Percentiles rank a stretch among this genome's conserved stretches.
These are phyloP conservation scores for Pipa parva DNA, from an alignment of 2,113 vertebrate genomes.

Conservation along the genomic window DNA sequence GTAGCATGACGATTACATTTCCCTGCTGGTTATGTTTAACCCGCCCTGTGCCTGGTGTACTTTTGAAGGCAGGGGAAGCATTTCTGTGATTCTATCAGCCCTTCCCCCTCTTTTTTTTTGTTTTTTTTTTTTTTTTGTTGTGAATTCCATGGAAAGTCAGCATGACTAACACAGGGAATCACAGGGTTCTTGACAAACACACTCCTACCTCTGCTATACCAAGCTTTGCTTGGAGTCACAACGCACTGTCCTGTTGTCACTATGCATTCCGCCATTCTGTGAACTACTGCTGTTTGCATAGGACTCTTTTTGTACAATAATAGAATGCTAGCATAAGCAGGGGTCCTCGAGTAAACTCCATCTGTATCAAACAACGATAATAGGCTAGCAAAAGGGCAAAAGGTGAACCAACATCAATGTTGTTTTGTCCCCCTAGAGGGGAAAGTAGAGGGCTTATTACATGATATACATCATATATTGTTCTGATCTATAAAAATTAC, in stretches of 20 bases:
- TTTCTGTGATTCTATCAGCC: not conserved
- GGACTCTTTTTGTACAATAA: no score
- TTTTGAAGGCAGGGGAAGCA: not conserved
- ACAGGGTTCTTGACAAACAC: not conserved
- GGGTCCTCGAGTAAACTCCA: no score
- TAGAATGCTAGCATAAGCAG: no score
- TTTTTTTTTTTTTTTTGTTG: slow-evolving; percentile 1
- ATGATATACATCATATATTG: no score
- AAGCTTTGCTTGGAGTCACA: not conserved
- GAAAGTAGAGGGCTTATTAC: no score
- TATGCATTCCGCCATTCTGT: not conserved
- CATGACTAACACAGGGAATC: slow-evolving; percentile 17
- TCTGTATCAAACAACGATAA: no score
- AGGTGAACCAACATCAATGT: no score
- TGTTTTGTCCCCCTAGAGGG: no score
- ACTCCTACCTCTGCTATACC: not conserved
- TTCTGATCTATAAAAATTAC: no score
- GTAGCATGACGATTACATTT: not conserved
- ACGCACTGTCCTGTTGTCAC: not conserved
- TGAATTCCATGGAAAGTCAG: slow-evolving; percentile 31
- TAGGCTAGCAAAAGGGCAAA: no score
- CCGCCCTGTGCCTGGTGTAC: not conserved
- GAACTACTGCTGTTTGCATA: not conserved
- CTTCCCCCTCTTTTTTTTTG: not conserved
- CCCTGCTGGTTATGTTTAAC: not conserved